A percentile compares a stretch with the other conserved stretches of the same genome.
phyloP scores from a whole-genome alignment of 2,797 vertebrate genomes.

The Myoxocephalus aenaeus region DNA sequence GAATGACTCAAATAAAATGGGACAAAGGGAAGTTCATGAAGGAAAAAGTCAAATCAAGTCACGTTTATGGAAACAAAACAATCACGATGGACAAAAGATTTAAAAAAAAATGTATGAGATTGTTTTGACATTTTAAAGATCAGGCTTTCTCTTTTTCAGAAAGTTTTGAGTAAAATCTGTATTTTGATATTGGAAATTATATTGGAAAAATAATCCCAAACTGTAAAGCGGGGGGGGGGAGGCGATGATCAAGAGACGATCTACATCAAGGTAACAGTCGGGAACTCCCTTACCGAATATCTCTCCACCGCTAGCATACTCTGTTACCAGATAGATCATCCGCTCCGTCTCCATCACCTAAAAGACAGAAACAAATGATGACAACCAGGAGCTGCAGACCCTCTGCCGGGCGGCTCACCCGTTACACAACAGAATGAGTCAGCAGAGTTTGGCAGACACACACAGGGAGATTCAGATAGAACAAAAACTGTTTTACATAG shows the following conservation, averaged over 20 bases:
- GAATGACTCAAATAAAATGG: not conserved
- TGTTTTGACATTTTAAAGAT: too few species aligned
- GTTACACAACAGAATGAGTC: conserved; percentile 65
- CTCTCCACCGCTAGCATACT: conserved; percentile 97
- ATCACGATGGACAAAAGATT: not conserved
- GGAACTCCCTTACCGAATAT: conserved; percentile 93
- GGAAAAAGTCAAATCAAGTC: not conserved
- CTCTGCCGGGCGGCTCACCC: conserved; percentile 30
- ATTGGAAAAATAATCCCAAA: not conserved
- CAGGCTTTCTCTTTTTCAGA: too few species aligned
- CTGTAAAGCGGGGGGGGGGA: not conserved
- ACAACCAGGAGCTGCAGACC: conserved; percentile 25
- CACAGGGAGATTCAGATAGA: conserved; percentile 41
- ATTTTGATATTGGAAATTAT: too few species aligned
- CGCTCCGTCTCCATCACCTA: conserved; percentile 99
- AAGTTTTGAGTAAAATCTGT: too few species aligned
- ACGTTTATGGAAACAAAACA: not conserved
- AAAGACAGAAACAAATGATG: conserved; percentile 63
- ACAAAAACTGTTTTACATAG: conserved; percentile 27
- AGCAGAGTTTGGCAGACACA: conserved; percentile 44
- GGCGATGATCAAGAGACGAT: not conserved
- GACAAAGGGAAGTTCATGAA: not conserved
- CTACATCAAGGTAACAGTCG: not conserved
- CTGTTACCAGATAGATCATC: conserved; percentile 99
- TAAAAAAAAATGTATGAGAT: too few species aligned